phyloP scores from a whole-genome alignment of 2,113 vertebrate genomes.

The Dromaius novaehollandiae region DNA sequence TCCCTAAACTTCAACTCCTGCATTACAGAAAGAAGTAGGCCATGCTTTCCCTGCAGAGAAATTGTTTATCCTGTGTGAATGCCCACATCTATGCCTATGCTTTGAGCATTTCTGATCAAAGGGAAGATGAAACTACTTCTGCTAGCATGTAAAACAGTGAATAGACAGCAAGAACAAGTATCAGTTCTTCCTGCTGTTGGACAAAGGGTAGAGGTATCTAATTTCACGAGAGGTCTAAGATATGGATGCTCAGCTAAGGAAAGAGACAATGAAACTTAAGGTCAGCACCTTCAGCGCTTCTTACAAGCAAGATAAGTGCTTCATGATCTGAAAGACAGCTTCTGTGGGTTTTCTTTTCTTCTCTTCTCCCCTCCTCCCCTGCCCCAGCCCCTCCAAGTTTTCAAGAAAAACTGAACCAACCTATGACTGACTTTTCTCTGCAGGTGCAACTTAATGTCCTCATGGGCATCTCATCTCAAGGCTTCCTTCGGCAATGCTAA shows the following conservation, averaged over 20 bases:
- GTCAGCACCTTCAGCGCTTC: neutral
- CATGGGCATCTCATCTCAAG: slow-evolving; percentile 47
- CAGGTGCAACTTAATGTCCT: slow-evolving; percentile 49
- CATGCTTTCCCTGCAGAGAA: neutral
- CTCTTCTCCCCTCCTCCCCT: too few species aligned
- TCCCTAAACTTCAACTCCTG: neutral
- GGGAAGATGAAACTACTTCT: neutral
- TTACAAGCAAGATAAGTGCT: neutral
- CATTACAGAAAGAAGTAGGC: neutral
- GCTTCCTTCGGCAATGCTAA: slow-evolving; percentile 69
- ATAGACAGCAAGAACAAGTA: neutral
- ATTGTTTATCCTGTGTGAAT: neutral
- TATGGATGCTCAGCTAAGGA: neutral
- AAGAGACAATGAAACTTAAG: neutral
- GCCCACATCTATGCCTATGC: neutral
- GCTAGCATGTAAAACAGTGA: neutral
- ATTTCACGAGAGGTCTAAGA: neutral
- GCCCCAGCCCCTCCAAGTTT: neutral
- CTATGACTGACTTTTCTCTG: neutral
- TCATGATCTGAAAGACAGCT: neutral
- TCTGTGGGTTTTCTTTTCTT: too few species aligned
- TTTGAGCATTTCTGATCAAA: neutral
- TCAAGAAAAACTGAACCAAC: neutral
- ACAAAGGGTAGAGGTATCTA: neutral
- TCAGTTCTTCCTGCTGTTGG: neutral